Evolutionary conservation across 2,113 vertebrate species (phyloP).

Genomic region (Lethenteron camtschaticum): DNA sequence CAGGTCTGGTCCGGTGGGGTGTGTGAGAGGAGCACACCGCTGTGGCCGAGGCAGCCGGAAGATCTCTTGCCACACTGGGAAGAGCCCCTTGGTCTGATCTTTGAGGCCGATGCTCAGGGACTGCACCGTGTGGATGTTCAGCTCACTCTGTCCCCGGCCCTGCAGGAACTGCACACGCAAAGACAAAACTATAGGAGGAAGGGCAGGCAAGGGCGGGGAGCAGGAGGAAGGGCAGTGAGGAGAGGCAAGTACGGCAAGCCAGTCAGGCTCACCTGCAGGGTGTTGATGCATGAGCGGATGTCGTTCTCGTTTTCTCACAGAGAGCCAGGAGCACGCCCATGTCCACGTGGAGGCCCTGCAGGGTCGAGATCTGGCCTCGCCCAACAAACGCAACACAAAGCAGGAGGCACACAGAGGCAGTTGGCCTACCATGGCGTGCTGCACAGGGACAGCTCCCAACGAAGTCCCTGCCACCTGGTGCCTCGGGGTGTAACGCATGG

Average conservation of each 20-base stretch:
- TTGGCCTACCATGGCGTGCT: rapidly evolving
- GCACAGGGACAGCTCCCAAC: too few relatives aligned
- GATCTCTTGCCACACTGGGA: conserved; percentile 75
- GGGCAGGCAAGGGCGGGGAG: not conserved
- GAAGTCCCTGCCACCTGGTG: too few relatives aligned
- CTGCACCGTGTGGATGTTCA: conserved; percentile 38
- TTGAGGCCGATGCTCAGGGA: conserved; percentile 47
- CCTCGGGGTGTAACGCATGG: too few relatives aligned
- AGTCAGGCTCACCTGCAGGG: conserved; percentile 45
- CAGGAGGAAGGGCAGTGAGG: not conserved
- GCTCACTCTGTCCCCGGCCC: conserved; percentile 37
- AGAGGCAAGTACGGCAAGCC: not conserved
- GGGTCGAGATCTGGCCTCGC: conserved; percentile 27
- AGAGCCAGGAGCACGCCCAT: conserved; percentile 33
- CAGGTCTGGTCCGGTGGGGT: too few relatives aligned
- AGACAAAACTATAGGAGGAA: not conserved
- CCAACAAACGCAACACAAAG: not conserved
- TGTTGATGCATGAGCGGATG: conserved; percentile 77
- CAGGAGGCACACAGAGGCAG: rapidly evolving
- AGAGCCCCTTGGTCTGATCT: conserved; percentile 79
- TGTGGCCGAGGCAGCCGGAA: conserved; percentile 64
- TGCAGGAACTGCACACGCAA: conserved; percentile 47
- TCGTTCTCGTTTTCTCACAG: conserved; percentile 74
- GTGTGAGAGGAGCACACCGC: conserved; percentile 23
- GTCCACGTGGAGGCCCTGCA: conserved; percentile 46